Percentiles rank a stretch among this genome's conserved stretches.
phyloP scores from a whole-genome alignment of 1,140 invertebrate species.

The Eueides isabella region DNA sequence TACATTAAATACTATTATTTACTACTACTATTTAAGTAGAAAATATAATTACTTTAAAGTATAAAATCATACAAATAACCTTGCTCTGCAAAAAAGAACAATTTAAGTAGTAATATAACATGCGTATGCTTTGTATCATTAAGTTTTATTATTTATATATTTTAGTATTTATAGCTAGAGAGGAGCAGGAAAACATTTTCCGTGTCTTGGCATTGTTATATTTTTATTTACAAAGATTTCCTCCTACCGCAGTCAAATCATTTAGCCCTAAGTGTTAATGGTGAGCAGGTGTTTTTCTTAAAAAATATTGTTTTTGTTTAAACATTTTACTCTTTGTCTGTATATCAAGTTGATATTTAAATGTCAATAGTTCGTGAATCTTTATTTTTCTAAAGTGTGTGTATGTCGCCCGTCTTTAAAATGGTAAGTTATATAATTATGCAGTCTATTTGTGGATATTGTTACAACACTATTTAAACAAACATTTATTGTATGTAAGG shows the following conservation, averaged over 20 bases:
- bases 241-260: conserved; percentile 5
- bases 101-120: background rate
- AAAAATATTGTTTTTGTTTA: background rate
- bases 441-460: background rate
- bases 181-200: conserved; percentile 19
- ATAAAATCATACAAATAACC: too few species aligned
- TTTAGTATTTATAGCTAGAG: background rate
- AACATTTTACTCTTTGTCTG: conserved; percentile 30
- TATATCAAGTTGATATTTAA: conserved; percentile 19
- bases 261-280: conserved; percentile 1
- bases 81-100: too few species aligned
- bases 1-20: background rate
- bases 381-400: conserved; percentile 21
- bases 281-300: conserved; percentile 15
- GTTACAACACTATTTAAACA: background rate
- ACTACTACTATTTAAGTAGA: too few species aligned
- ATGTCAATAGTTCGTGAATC: conserved; percentile 28
- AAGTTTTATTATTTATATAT: background rate
- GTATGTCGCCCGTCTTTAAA: conserved; percentile 10
- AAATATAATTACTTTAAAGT: too few species aligned
- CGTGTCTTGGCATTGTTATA: conserved; percentile 5
- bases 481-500: background rate
- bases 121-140: background rate
- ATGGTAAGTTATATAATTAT: conserved; percentile 24
- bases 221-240: conserved; percentile 12